Evolutionary conservation across 1,140 invertebrate species (phyloP).

Genomic region (Spodoptera frugiperda): DNA sequence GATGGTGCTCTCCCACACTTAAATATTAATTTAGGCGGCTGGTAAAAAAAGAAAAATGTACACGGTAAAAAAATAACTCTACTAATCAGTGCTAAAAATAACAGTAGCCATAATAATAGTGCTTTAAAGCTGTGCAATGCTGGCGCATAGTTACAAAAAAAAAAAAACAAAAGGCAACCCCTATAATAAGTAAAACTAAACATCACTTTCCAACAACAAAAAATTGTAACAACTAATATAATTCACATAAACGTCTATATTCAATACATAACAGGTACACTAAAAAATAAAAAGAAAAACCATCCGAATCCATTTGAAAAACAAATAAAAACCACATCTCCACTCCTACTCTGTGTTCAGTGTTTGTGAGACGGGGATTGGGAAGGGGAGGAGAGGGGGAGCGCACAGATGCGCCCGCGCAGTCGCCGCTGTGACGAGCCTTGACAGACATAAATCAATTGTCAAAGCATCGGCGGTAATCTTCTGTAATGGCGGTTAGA

Average conservation of each 20-base stretch:
- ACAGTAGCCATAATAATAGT: no score
- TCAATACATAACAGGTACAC: background rate
- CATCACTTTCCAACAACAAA: no score
- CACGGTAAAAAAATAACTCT: no score
- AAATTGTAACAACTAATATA: no score
- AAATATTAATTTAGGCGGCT: no score
- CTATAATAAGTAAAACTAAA: no score
- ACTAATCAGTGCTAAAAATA: no score
- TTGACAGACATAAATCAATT: constrained; percentile 85
- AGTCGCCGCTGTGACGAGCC: constrained; percentile 76
- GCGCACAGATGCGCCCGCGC: constrained; percentile 72
- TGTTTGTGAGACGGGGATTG: constrained; percentile 61
- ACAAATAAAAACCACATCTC: constrained; percentile 21
- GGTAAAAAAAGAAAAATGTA: no score
- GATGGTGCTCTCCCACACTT: no score
- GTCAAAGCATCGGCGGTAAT: constrained; percentile 78
- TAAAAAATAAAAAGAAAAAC: background rate
- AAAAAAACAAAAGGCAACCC: no score
- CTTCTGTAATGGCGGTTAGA: constrained; percentile 71
- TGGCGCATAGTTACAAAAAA: no score
- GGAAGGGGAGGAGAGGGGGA: constrained; percentile 44
- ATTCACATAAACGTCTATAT: background rate
- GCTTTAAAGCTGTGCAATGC: no score
- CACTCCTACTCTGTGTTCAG: constrained; percentile 63
- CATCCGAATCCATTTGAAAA: background rate